Evolutionary conservation across 2,888 invertebrate species (phyloP).

Genomic region (Colostygia pectinataria): DNA sequence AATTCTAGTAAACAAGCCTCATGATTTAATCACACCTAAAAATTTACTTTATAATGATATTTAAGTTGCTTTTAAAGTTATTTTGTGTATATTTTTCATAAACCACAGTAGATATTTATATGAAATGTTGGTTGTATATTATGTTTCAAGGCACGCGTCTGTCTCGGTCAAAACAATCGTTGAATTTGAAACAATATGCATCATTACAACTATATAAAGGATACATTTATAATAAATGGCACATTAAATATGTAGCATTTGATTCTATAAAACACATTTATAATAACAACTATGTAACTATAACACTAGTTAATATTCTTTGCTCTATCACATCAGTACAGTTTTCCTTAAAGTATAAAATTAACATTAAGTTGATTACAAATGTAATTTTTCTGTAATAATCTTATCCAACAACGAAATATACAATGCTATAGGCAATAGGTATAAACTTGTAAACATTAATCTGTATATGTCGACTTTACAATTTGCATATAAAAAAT

Average conservation of each 20-base stretch:
- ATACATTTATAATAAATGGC: constrained; percentile 66
- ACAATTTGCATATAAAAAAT: too few species aligned
- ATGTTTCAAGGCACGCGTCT: constrained; percentile 44
- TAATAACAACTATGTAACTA: constrained; percentile 44
- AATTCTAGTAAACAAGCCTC: constrained; percentile 11
- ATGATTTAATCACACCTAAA: constrained; percentile 7
- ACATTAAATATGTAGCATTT: constrained; percentile 73
- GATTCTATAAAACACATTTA: constrained; percentile 48
- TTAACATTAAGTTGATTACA: constrained; percentile 50
- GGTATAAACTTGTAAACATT: too few species aligned
- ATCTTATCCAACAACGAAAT: constrained; percentile 38
- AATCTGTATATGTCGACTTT: too few species aligned
- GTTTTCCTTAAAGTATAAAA: constrained; percentile 61
- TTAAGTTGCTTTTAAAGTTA: background rate
- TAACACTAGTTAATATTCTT: constrained; percentile 62
- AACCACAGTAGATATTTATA: constrained; percentile 28
- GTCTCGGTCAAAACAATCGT: constrained; percentile 44
- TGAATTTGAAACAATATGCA: constrained; percentile 45
- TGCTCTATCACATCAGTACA: constrained; percentile 79
- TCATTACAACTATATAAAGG: too few species aligned
- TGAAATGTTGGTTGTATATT: constrained; percentile 7
- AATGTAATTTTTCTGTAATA: constrained; percentile 50
- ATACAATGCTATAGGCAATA: too few species aligned
- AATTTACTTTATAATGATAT: constrained; percentile 1
- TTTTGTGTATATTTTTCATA: too few species aligned